Base-by-base conservation (phyloP, 2,113 vertebrate species). In the Thryonomys swinderianus region DNA sequence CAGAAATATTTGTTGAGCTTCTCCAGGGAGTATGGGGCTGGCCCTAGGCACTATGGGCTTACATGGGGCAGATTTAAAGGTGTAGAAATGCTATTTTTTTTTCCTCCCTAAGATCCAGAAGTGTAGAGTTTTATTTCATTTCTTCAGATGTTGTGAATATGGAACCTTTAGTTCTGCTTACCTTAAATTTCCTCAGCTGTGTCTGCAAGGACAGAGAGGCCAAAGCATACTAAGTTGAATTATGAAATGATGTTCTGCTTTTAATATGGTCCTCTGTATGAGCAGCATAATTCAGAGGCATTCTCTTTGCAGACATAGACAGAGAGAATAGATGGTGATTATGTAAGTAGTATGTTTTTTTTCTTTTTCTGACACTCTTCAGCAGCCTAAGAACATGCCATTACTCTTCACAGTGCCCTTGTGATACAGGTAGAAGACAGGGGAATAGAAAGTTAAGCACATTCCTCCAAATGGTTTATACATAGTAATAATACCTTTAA, bases 1-100 rank as follows among this genome's bases (percentile, higher is more conserved):
- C 88, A 85, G 74, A 92, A 94, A 91, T 91, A 81, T 95, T 95
- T 95, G 95, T 84, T 81, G 87, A 96, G 89, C 88, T 91, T 88
- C 96, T 95, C 82, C 32, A n/a, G 87, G 92, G 78, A 96, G 90
- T 42, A 5, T 21, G 25, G 59, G 92, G 45, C 73, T 92, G 73
- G 83, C 94, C 94, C 66, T 86, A n/a, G 88, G 82, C 42, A 66
- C 34, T 16, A 1, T 81, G 40, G 18, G 73, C 59, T 86, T 90
- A 59, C 3, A 17, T 5, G 18, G 66, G 57, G 74, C 79, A 93
- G 66, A 90, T 71, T 84, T 57, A 76, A 88, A 94, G 90, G 93
- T 59, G 76, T 71, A n/a, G 69, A 94, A 94, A 92, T 82, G 71
- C 3, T 21, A 7, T 2, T 59, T 16, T 51, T 51, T 51, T 51